These are phyloP conservation scores for Cephus cinctus DNA, from an alignment of 1,140 invertebrate genomes.

Conservation along the genomic window DNA sequence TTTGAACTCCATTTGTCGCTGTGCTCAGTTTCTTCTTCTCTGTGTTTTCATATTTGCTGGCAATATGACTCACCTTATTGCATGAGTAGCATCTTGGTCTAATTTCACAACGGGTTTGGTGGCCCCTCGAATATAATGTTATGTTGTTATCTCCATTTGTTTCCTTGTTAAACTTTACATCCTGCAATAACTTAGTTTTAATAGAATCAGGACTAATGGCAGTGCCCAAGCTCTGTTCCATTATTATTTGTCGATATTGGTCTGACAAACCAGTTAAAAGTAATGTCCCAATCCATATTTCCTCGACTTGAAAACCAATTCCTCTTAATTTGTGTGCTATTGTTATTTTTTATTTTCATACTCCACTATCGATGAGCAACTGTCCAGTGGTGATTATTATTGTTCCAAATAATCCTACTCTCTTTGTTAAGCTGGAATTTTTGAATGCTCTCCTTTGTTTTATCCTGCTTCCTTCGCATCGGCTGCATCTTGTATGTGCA, in stretches of 20 bases:
- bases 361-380: constrained; percentile 31
- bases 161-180: constrained; percentile 18
- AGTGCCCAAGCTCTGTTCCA: constrained; percentile 40
- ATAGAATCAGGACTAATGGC: constrained; percentile 40
- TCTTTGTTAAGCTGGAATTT: constrained; percentile 36
- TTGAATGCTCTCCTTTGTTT: constrained; percentile 35
- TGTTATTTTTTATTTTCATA: constrained; percentile 39
- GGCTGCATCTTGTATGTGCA: constrained; percentile 29
- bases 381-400: constrained; percentile 34
- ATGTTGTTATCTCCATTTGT: background rate
- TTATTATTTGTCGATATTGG: constrained; percentile 49
- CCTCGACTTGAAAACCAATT: constrained; percentile 35
- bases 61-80: constrained; percentile 6
- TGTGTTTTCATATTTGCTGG: background rate
- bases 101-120: constrained; percentile 9
- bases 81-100: constrained; percentile 6
- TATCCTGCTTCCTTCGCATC: constrained; percentile 26
- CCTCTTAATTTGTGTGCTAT: constrained; percentile 37
- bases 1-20: background rate
- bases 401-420: constrained; percentile 34
- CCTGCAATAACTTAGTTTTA: constrained; percentile 48
- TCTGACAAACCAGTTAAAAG: constrained; percentile 42
- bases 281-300: constrained; percentile 42
- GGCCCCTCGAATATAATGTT: constrained; percentile 8
- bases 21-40: background rate